phyloP scores from a whole-genome alignment of 2,888 invertebrate genomes.

The Drosophila barbarae region DNA sequence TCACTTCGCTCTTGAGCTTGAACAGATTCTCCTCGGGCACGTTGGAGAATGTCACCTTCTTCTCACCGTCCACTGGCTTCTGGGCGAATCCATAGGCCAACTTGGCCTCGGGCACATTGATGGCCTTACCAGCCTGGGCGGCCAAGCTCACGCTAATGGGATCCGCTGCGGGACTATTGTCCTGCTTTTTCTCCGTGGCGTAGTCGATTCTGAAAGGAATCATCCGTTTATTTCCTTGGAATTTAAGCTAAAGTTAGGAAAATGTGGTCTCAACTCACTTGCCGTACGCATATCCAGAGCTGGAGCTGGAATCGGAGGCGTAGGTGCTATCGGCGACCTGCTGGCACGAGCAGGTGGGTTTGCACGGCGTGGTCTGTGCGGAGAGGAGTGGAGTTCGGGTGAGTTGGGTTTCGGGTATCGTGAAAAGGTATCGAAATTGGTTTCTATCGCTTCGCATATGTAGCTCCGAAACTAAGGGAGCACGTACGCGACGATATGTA shows the following conservation, averaged over 20 bases:
- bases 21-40: slow-evolving; percentile 81
- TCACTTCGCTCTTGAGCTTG: slow-evolving; percentile 81
- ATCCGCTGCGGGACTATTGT: slow-evolving; percentile 79
- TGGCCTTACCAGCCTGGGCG: slow-evolving; percentile 78
- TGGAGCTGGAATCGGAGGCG: slow-evolving; percentile 31
- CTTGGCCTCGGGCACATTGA: slow-evolving; percentile 80
- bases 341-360: slow-evolving; percentile 61
- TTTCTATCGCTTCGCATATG: slow-evolving; percentile 24
- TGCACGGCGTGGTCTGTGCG: slow-evolving; percentile 62
- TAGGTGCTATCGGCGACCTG: slow-evolving; percentile 49
- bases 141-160: slow-evolving; percentile 81
- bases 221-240: background rate
- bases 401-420: slow-evolving; percentile 39
- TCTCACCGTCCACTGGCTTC: slow-evolving; percentile 79
- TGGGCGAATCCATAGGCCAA: slow-evolving; percentile 81
- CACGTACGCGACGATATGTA: slow-evolving; percentile 60
- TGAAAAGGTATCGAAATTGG: slow-evolving; percentile 18
- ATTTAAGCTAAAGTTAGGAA: no score
- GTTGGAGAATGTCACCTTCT: slow-evolving; percentile 67
- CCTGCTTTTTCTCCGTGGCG: slow-evolving; percentile 38
- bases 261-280: slow-evolving; percentile 39
- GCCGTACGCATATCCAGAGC: slow-evolving; percentile 45
- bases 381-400: slow-evolving; percentile 46
- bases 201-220: slow-evolving; percentile 47
- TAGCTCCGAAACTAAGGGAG: slow-evolving; percentile 40